A percentile compares a stretch with the other conserved stretches of the same genome.
Evolutionary conservation across 2,797 vertebrate genomes (phyloP).

Genomic region (Champsocephalus esox): DNA sequence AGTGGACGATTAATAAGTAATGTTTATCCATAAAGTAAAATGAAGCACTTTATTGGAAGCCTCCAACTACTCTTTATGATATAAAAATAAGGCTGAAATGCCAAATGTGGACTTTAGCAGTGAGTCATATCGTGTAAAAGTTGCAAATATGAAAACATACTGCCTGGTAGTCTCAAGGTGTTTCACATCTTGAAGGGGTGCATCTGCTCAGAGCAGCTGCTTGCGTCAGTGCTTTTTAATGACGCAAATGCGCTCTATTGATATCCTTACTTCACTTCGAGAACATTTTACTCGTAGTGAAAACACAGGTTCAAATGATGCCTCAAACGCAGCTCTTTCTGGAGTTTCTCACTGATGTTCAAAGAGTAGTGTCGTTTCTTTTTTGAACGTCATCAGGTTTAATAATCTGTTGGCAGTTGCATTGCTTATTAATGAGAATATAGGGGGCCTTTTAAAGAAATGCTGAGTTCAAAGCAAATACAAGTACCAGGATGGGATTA

Average conservation of each 20-base stretch:
- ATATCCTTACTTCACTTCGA: constrained; percentile 39
- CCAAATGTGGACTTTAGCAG: constrained; percentile 21
- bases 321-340: constrained; percentile 41
- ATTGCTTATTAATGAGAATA: constrained; percentile 25
- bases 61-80: constrained; percentile 3
- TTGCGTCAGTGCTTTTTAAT: constrained; percentile 46
- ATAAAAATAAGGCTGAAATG: constrained; percentile 30
- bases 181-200: constrained; percentile 27
- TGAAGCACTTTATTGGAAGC: neutral
- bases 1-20: neutral
- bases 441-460: constrained; percentile 17
- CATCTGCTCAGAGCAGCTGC: constrained; percentile 52
- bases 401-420: constrained; percentile 21
- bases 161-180: neutral
- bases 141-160: constrained; percentile 32
- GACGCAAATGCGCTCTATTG: constrained; percentile 50
- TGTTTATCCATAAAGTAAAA: neutral
- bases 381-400: constrained; percentile 22
- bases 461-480: constrained; percentile 44
- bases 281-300: constrained; percentile 25
- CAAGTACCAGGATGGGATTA: constrained; percentile 13
- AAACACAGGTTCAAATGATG: constrained; percentile 40
- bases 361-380: constrained; percentile 31
- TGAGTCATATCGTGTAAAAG: constrained; percentile 41
- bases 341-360: constrained; percentile 40